Percentiles rank a stretch among this genome's conserved stretches.
Evolutionary conservation across 2,113 vertebrate genomes (phyloP).

Genomic region (Phycodurus eques): DNA sequence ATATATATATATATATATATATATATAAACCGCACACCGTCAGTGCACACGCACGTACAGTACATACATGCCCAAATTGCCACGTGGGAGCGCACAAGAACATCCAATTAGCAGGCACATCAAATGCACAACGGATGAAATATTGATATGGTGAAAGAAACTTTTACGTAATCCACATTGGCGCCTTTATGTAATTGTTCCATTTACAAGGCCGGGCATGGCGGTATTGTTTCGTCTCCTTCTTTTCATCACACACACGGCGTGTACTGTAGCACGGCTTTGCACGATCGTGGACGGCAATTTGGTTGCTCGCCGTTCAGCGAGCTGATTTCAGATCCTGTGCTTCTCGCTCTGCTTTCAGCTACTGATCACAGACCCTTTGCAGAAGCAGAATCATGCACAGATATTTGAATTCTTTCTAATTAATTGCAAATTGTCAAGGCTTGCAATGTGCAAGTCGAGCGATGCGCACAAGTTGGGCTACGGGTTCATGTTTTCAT

Average conservation of each 20-base stretch:
- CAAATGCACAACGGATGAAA: slow-evolving; percentile 72
- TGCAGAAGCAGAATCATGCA: slow-evolving; percentile 50
- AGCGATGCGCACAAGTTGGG: slow-evolving; percentile 45
- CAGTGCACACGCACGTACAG: background rate
- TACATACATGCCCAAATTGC: slow-evolving; percentile 33
- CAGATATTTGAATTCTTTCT: slow-evolving; percentile 46
- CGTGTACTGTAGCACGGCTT: background rate
- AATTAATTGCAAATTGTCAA: slow-evolving; percentile 64
- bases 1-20: background rate
- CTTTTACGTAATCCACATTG: slow-evolving; percentile 74
- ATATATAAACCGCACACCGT: background rate
- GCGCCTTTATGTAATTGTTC: slow-evolving; percentile 72
- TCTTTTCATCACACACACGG: slow-evolving; percentile 19
- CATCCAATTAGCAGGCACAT: slow-evolving; percentile 75
- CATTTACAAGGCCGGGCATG: slow-evolving; percentile 58
- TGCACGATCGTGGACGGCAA: slow-evolving; percentile 24
- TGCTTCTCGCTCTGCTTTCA: slow-evolving; percentile 44
- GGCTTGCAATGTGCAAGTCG: slow-evolving; percentile 36
- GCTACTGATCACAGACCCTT: slow-evolving; percentile 46
- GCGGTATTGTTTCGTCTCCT: slow-evolving; percentile 53
- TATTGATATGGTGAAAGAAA: slow-evolving; percentile 71
- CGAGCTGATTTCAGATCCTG: slow-evolving; percentile 41
- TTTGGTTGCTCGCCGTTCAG: slow-evolving; percentile 34
- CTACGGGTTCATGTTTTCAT: slow-evolving; percentile 43
- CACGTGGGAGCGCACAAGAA: slow-evolving; percentile 64